Evolutionary conservation across 1,140 invertebrate genomes (phyloP), one percentile per base, ranked within the genome.

Genomic region (Diplogasteroides magnus): DNA sequence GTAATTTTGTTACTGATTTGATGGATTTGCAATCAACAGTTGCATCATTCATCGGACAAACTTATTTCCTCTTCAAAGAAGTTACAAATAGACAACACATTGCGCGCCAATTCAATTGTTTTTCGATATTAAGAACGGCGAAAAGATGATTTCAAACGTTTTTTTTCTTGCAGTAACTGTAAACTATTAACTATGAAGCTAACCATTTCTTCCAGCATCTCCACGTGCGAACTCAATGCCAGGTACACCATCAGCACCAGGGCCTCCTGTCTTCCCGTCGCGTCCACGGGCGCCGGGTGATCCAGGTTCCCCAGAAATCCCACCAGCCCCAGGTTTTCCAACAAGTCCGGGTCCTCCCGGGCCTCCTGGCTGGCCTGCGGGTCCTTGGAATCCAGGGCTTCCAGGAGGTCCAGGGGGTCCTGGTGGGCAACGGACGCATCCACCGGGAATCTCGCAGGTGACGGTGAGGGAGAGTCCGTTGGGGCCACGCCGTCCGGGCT

Each of bases 141-240:
- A n/a, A n/a, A n/a, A n/a, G n/a, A n/a, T n/a, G n/a, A n/a, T n/a
- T n/a, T n/a, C n/a, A n/a, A n/a, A n/a, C n/a, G n/a, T n/a, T n/a
- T n/a, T n/a, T n/a, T n/a, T n/a, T n/a, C n/a, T n/a, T n/a, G n/a
- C n/a, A n/a, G n/a, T n/a, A n/a, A n/a, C n/a, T n/a, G n/a, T n/a
- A n/a, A n/a, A n/a, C n/a, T n/a, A n/a, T n/a, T n/a, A n/a, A n/a
- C n/a, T n/a, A n/a, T n/a, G n/a, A n/a, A n/a, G n/a, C n/a, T n/a
- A n/a, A n/a, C n/a, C 37, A 19, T 48, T 19, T 48, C 37, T 48
- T 65, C 69, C 69, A 15, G 69, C 32, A 6, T 61, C 62, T 65
- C 69, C 69, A 26, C 70, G 62, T 25, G 61, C 59, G 63, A 61
- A 68, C 29, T 55, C 64, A 28, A 70, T 64, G 67, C 73, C 73